A percentile compares a stretch with the other conserved stretches of the same genome.
These are phyloP conservation scores for Pongo abelii DNA, from an alignment of 2,113 vertebrate genomes.

Conservation along the genomic window DNA sequence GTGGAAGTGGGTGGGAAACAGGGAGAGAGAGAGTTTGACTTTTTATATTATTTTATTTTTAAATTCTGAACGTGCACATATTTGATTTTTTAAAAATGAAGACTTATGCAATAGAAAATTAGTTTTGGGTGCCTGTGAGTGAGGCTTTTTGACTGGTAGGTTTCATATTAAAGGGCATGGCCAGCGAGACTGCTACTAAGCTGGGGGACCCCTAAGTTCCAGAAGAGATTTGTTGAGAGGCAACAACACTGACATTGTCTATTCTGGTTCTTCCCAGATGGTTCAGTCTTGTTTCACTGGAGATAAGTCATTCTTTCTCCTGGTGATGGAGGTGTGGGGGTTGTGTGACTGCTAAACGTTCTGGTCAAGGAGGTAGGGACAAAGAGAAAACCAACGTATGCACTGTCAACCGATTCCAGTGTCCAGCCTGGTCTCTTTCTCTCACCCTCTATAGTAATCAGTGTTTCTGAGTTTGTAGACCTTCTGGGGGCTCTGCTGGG, in stretches of 20 bases:
- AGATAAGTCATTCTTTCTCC: not conserved
- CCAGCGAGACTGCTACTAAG: not conserved
- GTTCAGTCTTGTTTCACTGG: not conserved
- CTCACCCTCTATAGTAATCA: too few relatives aligned
- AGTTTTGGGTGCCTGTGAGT: not conserved
- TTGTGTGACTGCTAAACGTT: not conserved
- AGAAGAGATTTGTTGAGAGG: not conserved
- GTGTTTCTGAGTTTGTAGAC: not conserved
- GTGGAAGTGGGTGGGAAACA: not conserved
- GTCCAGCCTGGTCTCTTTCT: not conserved
- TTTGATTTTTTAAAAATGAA: not conserved
- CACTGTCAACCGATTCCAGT: not conserved
- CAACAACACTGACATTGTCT: not conserved
- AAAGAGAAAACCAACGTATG: not conserved
- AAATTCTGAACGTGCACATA: not conserved
- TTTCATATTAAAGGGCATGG: not conserved
- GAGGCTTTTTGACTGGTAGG: not conserved
- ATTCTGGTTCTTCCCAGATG: not conserved
- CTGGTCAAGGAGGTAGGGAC: not conserved
- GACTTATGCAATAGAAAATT: not conserved
- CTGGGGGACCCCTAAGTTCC: not conserved
- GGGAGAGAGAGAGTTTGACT: not conserved
- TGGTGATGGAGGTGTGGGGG: not conserved
- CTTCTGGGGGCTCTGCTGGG: not conserved
- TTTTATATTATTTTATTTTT: conserved; percentile 1